phyloP scores from a whole-genome alignment of 2,888 invertebrate genomes.

The Leptothorax acervorum region DNA sequence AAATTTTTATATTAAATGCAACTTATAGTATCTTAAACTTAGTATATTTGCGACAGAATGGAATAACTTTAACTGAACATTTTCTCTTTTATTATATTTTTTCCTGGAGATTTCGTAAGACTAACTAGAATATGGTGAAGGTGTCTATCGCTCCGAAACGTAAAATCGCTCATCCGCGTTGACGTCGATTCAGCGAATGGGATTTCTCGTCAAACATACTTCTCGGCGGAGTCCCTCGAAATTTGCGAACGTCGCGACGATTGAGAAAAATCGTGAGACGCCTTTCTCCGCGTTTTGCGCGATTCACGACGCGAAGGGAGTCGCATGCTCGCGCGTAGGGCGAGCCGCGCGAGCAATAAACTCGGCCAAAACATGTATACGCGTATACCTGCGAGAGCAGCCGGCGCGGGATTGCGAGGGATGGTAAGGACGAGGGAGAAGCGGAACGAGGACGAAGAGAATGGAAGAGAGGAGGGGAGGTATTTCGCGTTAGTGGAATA shows the following conservation, averaged over 20 bases:
- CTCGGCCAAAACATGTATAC: slow-evolving; percentile 71
- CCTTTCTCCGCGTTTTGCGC: slow-evolving; percentile 49
- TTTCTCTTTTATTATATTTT: not conserved
- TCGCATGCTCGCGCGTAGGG: slow-evolving; percentile 59
- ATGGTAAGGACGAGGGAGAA: slow-evolving; percentile 18
- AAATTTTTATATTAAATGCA: not conserved
- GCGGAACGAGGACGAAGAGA: slow-evolving; percentile 12
- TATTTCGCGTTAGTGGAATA: slow-evolving; percentile 74
- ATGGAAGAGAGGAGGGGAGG: slow-evolving; percentile 26
- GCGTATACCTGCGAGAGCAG: slow-evolving; percentile 66
- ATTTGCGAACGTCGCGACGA: slow-evolving; percentile 41
- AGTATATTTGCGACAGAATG: not conserved
- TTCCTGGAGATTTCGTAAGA: not conserved
- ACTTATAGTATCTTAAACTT: no score
- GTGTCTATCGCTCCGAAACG: not conserved
- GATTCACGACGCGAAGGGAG: slow-evolving; percentile 68
- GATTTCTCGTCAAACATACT: slow-evolving; percentile 44
- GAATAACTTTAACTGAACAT: not conserved
- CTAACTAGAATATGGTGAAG: not conserved
- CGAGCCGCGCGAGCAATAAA: slow-evolving; percentile 76
- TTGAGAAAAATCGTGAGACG: slow-evolving; percentile 44
- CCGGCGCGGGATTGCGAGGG: not conserved
- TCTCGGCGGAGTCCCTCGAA: slow-evolving; percentile 9
- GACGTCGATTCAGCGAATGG: slow-evolving; percentile 22
- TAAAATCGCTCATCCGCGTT: slow-evolving; percentile 19